These are phyloP conservation scores for Eueremaeus valkanovi DNA, from an alignment of 2,888 invertebrate species.

Conservation along the genomic window DNA sequence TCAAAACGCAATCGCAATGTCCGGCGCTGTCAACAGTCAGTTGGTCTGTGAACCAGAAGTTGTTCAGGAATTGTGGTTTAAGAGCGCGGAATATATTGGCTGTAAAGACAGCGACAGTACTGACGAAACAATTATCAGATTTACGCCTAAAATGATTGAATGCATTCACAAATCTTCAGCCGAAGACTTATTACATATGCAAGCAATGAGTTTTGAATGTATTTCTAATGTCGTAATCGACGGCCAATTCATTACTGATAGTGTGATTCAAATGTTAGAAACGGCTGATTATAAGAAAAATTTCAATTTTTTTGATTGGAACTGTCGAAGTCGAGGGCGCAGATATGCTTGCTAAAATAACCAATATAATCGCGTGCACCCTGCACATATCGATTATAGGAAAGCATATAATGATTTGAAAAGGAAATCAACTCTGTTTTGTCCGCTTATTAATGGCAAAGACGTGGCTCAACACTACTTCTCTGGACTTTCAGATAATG, in stretches of 20 bases:
- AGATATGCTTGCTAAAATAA: background rate
- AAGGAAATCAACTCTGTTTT: background rate
- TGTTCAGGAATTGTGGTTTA: constrained; percentile 35
- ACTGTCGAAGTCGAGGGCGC: constrained; percentile 33
- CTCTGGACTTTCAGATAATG: background rate
- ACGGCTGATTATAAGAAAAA: constrained; percentile 26
- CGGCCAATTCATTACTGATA: constrained; percentile 13
- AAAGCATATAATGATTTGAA: background rate
- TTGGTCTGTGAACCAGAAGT: background rate
- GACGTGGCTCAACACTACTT: background rate
- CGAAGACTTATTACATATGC: too few species aligned
- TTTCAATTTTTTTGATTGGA: constrained; percentile 21
- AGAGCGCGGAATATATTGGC: constrained; percentile 42
- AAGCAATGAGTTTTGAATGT: too few species aligned
- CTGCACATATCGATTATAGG: background rate
- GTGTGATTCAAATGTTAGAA: background rate
- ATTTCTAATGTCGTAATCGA: background rate
- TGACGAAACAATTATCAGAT: constrained; percentile 34
- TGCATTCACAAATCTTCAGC: constrained; percentile 6
- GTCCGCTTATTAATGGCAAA: background rate
- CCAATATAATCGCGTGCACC: background rate
- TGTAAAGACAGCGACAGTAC: constrained; percentile 8
- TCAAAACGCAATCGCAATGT: background rate
- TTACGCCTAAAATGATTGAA: background rate
- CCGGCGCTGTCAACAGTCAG: background rate